These are phyloP conservation scores for Sardina pilchardus DNA, from an alignment of 2,113 vertebrate genomes.

Conservation along the genomic window DNA sequence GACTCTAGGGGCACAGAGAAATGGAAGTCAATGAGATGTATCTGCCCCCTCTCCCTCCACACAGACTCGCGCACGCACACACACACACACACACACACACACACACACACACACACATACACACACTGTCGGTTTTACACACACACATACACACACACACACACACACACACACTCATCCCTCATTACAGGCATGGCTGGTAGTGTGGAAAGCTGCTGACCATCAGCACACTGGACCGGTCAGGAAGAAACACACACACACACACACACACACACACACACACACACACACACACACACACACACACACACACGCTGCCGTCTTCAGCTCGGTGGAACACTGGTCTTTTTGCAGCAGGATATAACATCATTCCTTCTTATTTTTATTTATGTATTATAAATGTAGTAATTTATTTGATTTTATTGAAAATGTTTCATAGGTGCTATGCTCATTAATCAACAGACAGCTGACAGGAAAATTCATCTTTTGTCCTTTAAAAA, in stretches of 20 bases:
- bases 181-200: neutral
- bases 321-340: neutral
- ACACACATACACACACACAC: slow-evolving; percentile 18
- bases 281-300: too few species aligned
- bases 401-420: too few species aligned
- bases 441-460: too few species aligned
- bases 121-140: slow-evolving; percentile 20
- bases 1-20: slow-evolving; percentile 14
- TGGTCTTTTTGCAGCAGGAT: neutral
- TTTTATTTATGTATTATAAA: too few species aligned
- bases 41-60: neutral
- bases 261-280: too few species aligned
- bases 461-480: too few species aligned
- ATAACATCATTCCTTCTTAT: too few species aligned
- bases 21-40: slow-evolving; percentile 30
- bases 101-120: neutral
- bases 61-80: neutral
- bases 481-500: too few species aligned
- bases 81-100: neutral
- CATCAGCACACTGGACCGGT: neutral
- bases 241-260: neutral
- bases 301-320: too few species aligned
- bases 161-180: neutral
- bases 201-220: neutral
- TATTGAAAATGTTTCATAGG: too few species aligned